Evolutionary conservation across 2,797 vertebrate species (phyloP), one percentile per base, ranked within the genome.

Genomic region (Onychomys torridus): DNA sequence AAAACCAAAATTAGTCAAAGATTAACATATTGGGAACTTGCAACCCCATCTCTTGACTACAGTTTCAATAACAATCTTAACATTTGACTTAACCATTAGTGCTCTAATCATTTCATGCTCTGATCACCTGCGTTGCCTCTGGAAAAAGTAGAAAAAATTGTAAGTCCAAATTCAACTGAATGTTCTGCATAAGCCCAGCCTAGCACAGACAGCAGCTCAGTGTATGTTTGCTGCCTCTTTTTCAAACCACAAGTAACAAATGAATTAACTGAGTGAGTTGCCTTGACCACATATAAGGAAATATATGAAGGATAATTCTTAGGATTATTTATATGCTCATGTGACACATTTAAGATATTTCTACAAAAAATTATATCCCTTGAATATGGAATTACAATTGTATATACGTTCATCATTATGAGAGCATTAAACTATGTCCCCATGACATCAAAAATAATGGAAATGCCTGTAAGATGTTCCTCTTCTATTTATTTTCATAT

Each of bases 31-130:
- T 87, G 96, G 81, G 90, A 93, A 98, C 61, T 49, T 97, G 69
- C 67, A 97, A 65, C 92, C 97, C 89, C 96, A 97, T 91, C 96
- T 98, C 95, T 95, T 97, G 93, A 98, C 83, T 63, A 85, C 97
- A 93, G 29, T 85, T 90, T 83, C 86, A 65, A 92, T 23, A 97
- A 23, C 82, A 96, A 96, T 34, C 19, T 92, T 57, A 77, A 87
- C 37, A 81, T 69, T 37, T 84, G 61, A 83, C 49, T 29, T 92
- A 71, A 52, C 13, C 32, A 65, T 29, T 61, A 75, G 23, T 82
- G 52, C 32, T 83, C 25, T 67, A 34, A 61, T 90, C 12, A 57
- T 85, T 92, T 92, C 79, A 92, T 71, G 63, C n/a, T 78, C 19
- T 27, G 17, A 59, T 13, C 71, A 65, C 34, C 4, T 73, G 34